Base-by-base conservation (phyloP, 2,888 invertebrate genomes). In the Tenthredo mesomela region DNA sequence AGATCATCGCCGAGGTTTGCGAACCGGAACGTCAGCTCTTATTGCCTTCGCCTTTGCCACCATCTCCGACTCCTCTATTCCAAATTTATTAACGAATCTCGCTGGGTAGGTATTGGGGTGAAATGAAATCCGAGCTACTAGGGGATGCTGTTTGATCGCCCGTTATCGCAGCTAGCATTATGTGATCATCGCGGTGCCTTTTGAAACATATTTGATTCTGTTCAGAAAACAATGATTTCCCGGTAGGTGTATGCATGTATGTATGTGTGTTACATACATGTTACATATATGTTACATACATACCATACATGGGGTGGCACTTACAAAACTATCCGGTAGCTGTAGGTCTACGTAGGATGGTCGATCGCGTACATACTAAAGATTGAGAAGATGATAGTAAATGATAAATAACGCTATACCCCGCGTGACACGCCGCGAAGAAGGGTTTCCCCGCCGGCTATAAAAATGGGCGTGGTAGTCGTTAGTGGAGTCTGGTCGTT, bases 401-500 rank as follows among this genome's bases (percentile, higher is more conserved):
- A 70, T 70, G 82, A 70, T 82, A 70, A 82, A 82, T 82, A 82
- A 82, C 70, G 25, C 50, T 25, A 47, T 37, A 70, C 67, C 82
- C 61, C 47, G 47, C 82, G 80, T 82, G 82, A 82, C 82, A 67
- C 82, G 65, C 67, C 70, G 47, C 43, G 82, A 58, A 43, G 47
- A 82, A 82, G 70, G 67, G 70, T 70, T 82, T 82, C 21, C 82
- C 67, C 82, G 70, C 47, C 33, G 67, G 82, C 70, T 82, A 82
- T 82, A 70, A 82, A 82, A 82, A 82, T 67, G 70, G 82, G 70
- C 82, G 82, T 29, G 65, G 82, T 61, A 82, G 65, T 82, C 82
- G 82, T 82, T 82, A 82, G 82, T 58, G 67, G 70, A 67, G 82
- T 82, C 70, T 82, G 67, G 82, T 82, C 82, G 82, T 82, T 82